Evolutionary conservation across 2,113 vertebrate species (phyloP).

Genomic region (Mustela nigripes): DNA sequence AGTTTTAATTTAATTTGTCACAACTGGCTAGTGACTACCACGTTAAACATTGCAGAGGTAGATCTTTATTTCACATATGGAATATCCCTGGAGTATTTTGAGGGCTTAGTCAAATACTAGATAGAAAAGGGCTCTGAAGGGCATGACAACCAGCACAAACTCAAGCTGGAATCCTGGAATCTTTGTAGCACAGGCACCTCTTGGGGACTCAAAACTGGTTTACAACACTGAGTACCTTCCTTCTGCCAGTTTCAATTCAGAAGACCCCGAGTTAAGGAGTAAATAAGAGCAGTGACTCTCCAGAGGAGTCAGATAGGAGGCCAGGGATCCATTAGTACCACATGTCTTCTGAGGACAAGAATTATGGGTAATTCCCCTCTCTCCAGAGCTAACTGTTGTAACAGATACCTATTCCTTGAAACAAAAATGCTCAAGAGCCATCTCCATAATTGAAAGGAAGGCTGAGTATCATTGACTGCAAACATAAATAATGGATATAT

Average conservation of each 20-base stretch:
- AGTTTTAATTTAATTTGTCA: constrained; percentile 59
- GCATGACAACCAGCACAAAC: constrained; percentile 17
- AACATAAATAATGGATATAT: constrained; percentile 73
- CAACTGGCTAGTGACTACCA: constrained; percentile 40
- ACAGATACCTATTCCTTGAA: constrained; percentile 59
- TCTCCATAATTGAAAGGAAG: constrained; percentile 69
- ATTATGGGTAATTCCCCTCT: constrained; percentile 68
- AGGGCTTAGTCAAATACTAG: background rate
- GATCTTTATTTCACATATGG: constrained; percentile 13
- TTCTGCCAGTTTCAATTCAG: constrained; percentile 60
- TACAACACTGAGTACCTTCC: constrained; percentile 45
- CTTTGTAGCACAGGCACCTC: constrained; percentile 5
- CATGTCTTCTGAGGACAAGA: constrained; percentile 67
- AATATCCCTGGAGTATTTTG: background rate
- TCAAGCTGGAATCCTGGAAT: constrained; percentile 30
- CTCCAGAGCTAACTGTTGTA: constrained; percentile 71
- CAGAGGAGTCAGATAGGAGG: constrained; percentile 49
- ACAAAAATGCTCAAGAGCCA: constrained; percentile 72
- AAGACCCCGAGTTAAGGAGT: constrained; percentile 48
- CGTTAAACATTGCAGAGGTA: background rate
- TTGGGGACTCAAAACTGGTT: constrained; percentile 42
- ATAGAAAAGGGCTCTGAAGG: constrained; percentile 36
- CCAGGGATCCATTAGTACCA: constrained; percentile 62
- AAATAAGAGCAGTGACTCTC: constrained; percentile 69
- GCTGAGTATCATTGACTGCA: constrained; percentile 65